These are phyloP conservation scores for Mythimna vitellina DNA, from an alignment of 2,888 invertebrate genomes.

Conservation along the genomic window DNA sequence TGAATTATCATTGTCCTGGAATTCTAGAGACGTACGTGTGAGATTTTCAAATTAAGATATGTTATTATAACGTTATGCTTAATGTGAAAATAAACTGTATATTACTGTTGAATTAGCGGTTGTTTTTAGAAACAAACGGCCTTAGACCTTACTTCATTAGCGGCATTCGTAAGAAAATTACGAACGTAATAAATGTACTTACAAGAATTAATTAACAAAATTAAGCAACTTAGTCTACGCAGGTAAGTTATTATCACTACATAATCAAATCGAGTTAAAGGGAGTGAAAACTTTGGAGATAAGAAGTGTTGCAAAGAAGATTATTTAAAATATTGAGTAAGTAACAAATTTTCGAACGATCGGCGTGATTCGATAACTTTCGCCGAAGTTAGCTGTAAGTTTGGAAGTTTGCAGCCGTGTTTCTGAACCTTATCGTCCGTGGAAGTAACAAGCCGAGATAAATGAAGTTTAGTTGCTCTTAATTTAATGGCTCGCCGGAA, in stretches of 20 bases:
- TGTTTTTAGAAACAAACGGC: conserved; percentile 2
- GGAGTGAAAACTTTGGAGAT: conserved; percentile 78
- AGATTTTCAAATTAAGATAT: conserved; percentile 20
- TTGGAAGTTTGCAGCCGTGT: conserved; percentile 83
- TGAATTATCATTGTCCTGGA: conserved; percentile 22
- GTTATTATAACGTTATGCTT: not conserved
- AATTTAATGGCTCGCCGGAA: conserved; percentile 88
- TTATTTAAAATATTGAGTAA: conserved; percentile 87
- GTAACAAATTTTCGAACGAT: conserved; percentile 89
- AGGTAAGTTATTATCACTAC: conserved; percentile 65
- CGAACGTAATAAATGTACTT: conserved; percentile 39
- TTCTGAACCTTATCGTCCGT: conserved; percentile 87
- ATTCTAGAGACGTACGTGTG: conserved; percentile 30
- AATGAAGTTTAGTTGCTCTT: conserved; percentile 89
- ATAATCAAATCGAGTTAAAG: conserved; percentile 66
- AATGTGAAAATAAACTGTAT: conserved; percentile 20
- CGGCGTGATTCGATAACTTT: conserved; percentile 87
- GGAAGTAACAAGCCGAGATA: conserved; percentile 89
- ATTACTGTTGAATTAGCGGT: conserved; percentile 6
- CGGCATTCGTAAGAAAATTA: conserved; percentile 33
- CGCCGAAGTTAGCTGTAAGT: conserved; percentile 82
- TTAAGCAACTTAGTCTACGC: conserved; percentile 46
- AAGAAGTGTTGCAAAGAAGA: conserved; percentile 79
- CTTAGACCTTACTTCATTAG: conserved; percentile 28
- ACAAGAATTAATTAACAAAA: conserved; percentile 58